Base-by-base conservation (phyloP, 2,888 invertebrate species). In the Caenorhabditis sp. region DNA sequence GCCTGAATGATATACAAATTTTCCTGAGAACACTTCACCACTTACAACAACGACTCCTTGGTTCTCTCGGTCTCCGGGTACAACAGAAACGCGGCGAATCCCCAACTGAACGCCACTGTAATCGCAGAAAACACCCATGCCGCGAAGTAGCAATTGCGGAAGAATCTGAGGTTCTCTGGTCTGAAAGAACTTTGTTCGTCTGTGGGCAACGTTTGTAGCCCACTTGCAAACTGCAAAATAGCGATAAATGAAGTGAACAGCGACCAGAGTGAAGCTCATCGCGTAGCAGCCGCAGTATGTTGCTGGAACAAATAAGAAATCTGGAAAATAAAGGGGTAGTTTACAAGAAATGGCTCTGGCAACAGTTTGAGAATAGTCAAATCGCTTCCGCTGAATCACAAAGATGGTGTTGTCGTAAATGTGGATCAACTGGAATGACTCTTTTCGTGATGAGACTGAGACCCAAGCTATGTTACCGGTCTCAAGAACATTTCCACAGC, bases 351-450 rank as follows among this genome's bases (percentile, higher is more conserved):
- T 56, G 1, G 65, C 51, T 51, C 70, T 47, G 3, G 78, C 78
- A 0, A 20, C 28, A 0, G 50, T 58, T 6, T 56, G 35, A 5
- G 70, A 64, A 15, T 78, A 78, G n/a, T 70, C 24, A 24, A 78
- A 78, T 4, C 78, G 24, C 13, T 78, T 78, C 13, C 78, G 24
- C 60, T 78, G 78, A 15, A 78, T 78, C 20, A 78, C 64, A 26
- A 78, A 78, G 9, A 70, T 64, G 6, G 78, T 78, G 60, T 78
- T 64, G 58, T 78, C 78, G 35, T 78, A 78, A 20, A 70, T 64
- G 28, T 78, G 78, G 37, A 78, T 62, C 2, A 78, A 40, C 68
- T 68, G 68, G 11, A 76, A 68, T 6, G 4, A 6, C 32, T 32
- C 5, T 4, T 32, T 32, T 9, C 32, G 5, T 32, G 32, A 32